A percentile compares a stretch with the other conserved stretches of the same genome.
Conservation (phyloP, 1,140 invertebrate genomes). For the Charaxes varanes region DNA sequence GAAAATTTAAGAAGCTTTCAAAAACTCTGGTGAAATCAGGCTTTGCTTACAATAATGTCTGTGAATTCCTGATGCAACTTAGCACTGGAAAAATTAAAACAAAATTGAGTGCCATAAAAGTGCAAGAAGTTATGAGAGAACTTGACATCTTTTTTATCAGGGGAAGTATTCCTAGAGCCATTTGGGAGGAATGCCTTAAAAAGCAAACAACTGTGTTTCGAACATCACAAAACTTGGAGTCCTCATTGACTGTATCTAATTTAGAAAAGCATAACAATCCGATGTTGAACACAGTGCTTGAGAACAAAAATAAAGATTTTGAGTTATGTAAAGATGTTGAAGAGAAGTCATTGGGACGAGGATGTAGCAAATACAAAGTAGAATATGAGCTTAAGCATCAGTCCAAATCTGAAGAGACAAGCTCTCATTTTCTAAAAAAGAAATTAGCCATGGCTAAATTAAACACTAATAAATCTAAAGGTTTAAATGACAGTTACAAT, state of each 20-base stretch:
- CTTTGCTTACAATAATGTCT: constrained; percentile 29
- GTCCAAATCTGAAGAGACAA: not conserved
- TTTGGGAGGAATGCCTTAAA: constrained; percentile 25
- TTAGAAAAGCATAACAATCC: constrained; percentile 30
- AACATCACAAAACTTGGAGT: constrained; percentile 25
- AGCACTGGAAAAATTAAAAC: constrained; percentile 30
- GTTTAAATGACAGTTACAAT: constrained; percentile 17
- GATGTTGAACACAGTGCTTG: constrained; percentile 19
- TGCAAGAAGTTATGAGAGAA: constrained; percentile 28
- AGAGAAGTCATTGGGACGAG: constrained; percentile 36
- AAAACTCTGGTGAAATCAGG: constrained; percentile 29
- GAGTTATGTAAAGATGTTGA: constrained; percentile 45
- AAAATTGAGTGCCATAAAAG: constrained; percentile 23
- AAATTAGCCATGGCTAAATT: constrained; percentile 9
- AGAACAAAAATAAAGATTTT: constrained; percentile 38
- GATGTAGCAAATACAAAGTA: constrained; percentile 10
- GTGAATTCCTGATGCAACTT: constrained; percentile 34
- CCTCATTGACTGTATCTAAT: constrained; percentile 25
- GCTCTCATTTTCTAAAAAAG: constrained; percentile 13
- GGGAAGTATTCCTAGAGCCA: constrained; percentile 14
- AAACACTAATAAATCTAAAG: constrained; percentile 1
- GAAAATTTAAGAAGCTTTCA: constrained; percentile 25
- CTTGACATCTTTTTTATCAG: constrained; percentile 26
- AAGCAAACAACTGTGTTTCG: constrained; percentile 33
- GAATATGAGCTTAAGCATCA: not conserved